Evolutionary conservation across 2,888 invertebrate species (phyloP).

Genomic region (Pollenia griseotomentosa): DNA sequence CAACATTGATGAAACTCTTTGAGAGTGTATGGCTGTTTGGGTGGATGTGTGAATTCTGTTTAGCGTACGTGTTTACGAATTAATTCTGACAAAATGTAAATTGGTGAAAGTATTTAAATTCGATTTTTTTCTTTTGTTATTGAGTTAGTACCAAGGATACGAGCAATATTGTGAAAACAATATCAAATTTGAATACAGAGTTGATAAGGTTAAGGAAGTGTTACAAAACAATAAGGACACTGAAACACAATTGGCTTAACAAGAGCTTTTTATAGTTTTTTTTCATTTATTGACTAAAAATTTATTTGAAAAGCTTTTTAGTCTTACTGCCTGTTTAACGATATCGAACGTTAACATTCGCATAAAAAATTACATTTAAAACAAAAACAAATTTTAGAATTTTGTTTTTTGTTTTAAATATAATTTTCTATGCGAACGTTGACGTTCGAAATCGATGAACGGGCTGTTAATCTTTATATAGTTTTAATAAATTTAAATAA

Average conservation of each 20-base stretch:
- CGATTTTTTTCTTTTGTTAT: conserved; percentile 5
- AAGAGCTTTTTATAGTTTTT: too few species aligned
- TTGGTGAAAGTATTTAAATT: conserved; percentile 30
- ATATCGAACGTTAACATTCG: too few species aligned
- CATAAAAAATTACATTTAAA: too few species aligned
- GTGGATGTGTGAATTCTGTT: background rate
- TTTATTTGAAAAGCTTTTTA: too few species aligned
- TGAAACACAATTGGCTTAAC: background rate
- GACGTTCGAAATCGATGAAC: too few species aligned
- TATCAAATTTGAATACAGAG: background rate
- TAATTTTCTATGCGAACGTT: too few species aligned
- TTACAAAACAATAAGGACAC: background rate
- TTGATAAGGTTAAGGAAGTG: background rate
- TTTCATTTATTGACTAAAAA: too few species aligned
- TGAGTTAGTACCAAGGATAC: background rate
- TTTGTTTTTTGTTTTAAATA: too few species aligned
- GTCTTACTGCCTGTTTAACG: too few species aligned
- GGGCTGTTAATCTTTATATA: too few species aligned
- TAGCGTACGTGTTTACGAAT: conserved; percentile 35
- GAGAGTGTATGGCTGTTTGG: conserved; percentile 8
- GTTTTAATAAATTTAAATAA: too few species aligned
- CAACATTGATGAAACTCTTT: conserved; percentile 13
- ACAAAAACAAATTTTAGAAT: too few species aligned
- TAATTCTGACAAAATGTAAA: conserved; percentile 48
- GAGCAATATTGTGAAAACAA: background rate